phyloP scores from a whole-genome alignment of 2,888 invertebrate genomes.

The Punctoribates punctum region DNA sequence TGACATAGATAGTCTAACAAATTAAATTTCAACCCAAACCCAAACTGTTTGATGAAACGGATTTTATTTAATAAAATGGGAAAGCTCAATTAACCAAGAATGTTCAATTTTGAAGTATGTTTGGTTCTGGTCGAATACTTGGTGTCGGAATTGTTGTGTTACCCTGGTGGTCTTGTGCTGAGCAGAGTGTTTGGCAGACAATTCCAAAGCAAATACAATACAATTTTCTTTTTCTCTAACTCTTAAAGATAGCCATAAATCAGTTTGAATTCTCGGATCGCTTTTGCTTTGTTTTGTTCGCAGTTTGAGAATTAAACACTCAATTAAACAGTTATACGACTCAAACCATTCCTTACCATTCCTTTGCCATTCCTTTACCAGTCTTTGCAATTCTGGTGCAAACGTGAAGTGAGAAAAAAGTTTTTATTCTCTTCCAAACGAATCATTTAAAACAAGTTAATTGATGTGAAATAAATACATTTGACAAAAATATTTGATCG shows the following conservation, averaged over 20 bases:
- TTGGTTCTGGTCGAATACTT: too few relatives aligned
- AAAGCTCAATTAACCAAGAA: too few relatives aligned
- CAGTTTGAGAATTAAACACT: slow-evolving; percentile 21
- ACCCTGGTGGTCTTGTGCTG: background rate
- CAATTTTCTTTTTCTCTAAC: background rate
- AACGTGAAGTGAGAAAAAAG: background rate
- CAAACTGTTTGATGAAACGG: too few relatives aligned
- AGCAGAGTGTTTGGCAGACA: background rate
- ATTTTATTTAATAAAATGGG: too few relatives aligned
- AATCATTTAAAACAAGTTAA: background rate
- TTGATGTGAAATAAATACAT: slow-evolving; percentile 14
- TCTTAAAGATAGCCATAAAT: slow-evolving; percentile 28
- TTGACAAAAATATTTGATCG: background rate
- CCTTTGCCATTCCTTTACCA: too few relatives aligned
- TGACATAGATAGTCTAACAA: too few relatives aligned
- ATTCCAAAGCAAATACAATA: background rate
- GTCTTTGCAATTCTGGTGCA: too few relatives aligned
- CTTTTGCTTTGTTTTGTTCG: slow-evolving; percentile 14
- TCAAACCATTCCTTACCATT: background rate
- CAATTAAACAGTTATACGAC: slow-evolving; percentile 19
- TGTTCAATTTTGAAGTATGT: too few relatives aligned
- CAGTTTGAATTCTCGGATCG: slow-evolving; percentile 18
- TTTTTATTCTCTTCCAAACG: background rate
- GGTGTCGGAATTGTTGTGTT: too few relatives aligned
- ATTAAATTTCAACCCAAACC: too few relatives aligned